Evolutionary conservation across 2,888 invertebrate species (phyloP), one percentile per base, ranked within the genome.

Genomic region (Limulus polyphemus): DNA sequence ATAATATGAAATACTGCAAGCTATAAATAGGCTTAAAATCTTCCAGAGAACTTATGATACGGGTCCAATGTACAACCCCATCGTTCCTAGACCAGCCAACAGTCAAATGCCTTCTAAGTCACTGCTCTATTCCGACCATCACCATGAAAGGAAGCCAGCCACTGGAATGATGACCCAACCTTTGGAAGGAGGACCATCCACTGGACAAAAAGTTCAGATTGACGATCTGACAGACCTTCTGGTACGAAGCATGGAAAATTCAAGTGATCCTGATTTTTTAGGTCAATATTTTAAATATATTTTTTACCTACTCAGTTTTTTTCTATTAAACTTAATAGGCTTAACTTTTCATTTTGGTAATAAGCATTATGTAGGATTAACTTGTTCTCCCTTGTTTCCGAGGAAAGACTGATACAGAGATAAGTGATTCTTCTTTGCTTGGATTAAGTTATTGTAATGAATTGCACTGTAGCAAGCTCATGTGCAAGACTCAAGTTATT

Each of bases 211-310:
- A 76, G 83, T 84, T 68, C 89, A 90, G 78, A 91, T 93, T 13
- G 93, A 94, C 77, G 88, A 85, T 59, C 79, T 94, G 58, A 92
- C 92, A 46, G 85, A 90, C 78, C 81, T 92, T 62, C 80, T 94
- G 58, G 88, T 93, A 10, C 87, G 90, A 75, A 90, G 91, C 56
- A 89, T 94, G 82, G 83, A 87, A 70, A 83, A 85, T 64, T 83
- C 83, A 68, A 64, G 68, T 58, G 86, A 83, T 71, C 77, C 80
- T 2, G 87, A 88, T 74, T 82, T 83, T 61, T 87, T 84, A 79
- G 81, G 81, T 80, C 72, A 69, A 70, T 65, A 54, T 57, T 57
- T 32, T 32, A 32, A 54, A 49, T 54, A 65, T 60, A 17, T 12
- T 49, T 47, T 49, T 49, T 58, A 32, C 32, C n/a, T n/a, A n/a